Evolutionary conservation across 2,888 invertebrate species (phyloP), one percentile per base, ranked within the genome.

Genomic region (Zhengitettix transpicula): DNA sequence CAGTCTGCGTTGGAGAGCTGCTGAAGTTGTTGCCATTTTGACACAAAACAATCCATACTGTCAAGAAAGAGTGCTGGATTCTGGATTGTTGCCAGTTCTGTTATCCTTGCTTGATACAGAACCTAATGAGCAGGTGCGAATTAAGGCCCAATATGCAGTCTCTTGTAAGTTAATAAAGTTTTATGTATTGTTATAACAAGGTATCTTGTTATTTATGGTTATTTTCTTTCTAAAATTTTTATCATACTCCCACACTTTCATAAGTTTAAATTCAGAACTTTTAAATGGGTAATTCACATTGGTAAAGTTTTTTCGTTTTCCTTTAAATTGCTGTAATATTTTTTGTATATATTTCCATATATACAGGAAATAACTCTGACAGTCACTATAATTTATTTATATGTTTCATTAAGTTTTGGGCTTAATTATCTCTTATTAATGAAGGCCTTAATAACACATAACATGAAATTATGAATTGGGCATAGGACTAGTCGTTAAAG

Each of bases 11-110:
- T 77, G 81, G 62, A 73, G 76, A 51, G 80, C 85, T 2, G 83
- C 86, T 12, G 78, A 82, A 41, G 73, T 92, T 14, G 74, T 94
- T 3, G 92, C 86, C 0, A 86, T 85, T 67, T 71, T 91, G 60
- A 83, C 86, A 44, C 94, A 95, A 73, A 92, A 94, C 73, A 93
- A 94, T 74, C 82, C 85, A 0, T 85, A 80, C 69, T 89, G 89
- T 67, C 94, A 95, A 71, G 73, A 80, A 40, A 76, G 78, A 52
- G 81, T 85, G n/a, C 65, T 88, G 9, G 82, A 85, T 62, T 76
- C 78, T 55, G 81, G 82, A 0, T 73, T 87, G 10, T 72, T 93
- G 53, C 80, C 82, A 0, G 74, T 78, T 10, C 71, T 93, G 15
- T 68, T 88, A 14, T 71, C 72, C 9, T 71, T 86, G 60, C 71